Evolutionary conservation across 2,797 vertebrate species (phyloP).

Genomic region (Rhinichthys osculus): DNA sequence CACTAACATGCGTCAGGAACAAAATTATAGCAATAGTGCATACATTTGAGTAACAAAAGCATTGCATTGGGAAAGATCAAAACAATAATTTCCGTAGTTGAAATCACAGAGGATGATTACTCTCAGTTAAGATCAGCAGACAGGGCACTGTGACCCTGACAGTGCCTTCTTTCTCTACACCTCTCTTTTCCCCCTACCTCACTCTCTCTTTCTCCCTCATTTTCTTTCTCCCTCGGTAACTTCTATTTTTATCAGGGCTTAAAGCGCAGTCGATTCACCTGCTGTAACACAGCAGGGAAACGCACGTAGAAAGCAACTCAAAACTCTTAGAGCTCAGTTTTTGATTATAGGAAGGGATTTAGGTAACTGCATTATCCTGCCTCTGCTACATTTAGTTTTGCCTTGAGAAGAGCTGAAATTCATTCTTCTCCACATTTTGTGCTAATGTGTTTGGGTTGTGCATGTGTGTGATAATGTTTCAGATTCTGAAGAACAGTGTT

Average conservation of each 20-base stretch:
- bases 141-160: slow-evolving; percentile 26
- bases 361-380: slow-evolving; percentile 49
- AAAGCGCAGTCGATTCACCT: slow-evolving; percentile 18
- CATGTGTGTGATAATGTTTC: not conserved
- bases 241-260: slow-evolving; percentile 51
- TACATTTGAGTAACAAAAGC: slow-evolving; percentile 5
- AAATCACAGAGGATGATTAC: slow-evolving; percentile 2
- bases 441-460: not conserved
- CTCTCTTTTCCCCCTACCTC: slow-evolving; percentile 13
- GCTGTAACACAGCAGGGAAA: slow-evolving; percentile 16
- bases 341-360: slow-evolving; percentile 31
- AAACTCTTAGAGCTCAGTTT: slow-evolving; percentile 15
- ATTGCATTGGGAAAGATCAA: not conserved
- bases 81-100: not conserved
- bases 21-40: slow-evolving; percentile 1
- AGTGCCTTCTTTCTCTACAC: slow-evolving; percentile 21
- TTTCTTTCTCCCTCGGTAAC: slow-evolving; percentile 28
- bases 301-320: slow-evolving; percentile 16
- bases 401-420: slow-evolving; percentile 7
- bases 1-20: not conserved
- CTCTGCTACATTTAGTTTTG: slow-evolving; percentile 40
- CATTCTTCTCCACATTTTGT: not conserved
- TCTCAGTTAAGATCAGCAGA: slow-evolving; percentile 3
- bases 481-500: not conserved
- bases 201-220: slow-evolving; percentile 26